phyloP scores from a whole-genome alignment of 2,888 invertebrate genomes.

The Leucophenga maculata region DNA sequence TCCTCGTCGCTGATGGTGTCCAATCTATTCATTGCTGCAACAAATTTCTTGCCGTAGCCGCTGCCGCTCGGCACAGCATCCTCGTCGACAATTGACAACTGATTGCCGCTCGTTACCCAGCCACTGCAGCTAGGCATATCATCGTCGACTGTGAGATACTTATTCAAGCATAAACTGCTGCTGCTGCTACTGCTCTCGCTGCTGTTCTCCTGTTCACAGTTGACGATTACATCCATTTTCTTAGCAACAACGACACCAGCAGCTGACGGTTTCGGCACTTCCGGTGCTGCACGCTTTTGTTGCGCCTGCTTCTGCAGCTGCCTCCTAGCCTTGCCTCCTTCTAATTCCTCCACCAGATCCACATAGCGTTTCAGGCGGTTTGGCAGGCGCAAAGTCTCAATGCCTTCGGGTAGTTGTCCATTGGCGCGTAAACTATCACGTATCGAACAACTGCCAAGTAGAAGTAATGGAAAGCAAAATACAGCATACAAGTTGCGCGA shows the following conservation, averaged over 20 bases:
- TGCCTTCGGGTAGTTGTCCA: constrained; percentile 83
- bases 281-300: not conserved
- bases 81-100: constrained; percentile 27
- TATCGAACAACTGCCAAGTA: constrained; percentile 69
- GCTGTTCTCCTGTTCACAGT: not conserved
- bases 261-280: not conserved
- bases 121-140: not conserved
- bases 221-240: not conserved
- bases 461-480: no score
- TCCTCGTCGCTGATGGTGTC: constrained; percentile 51
- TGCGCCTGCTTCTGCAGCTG: not conserved
- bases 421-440: constrained; percentile 79
- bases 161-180: not conserved
- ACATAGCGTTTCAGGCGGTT: constrained; percentile 79
- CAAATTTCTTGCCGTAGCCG: constrained; percentile 24
- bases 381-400: constrained; percentile 80
- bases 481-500: no score
- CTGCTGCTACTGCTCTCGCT: not conserved
- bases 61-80: constrained; percentile 14
- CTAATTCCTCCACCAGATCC: constrained; percentile 79
- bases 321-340: constrained; percentile 39
- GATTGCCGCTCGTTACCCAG: no score
- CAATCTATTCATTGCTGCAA: constrained; percentile 39
- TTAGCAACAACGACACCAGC: constrained; percentile 4
- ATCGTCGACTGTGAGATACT: no score